Percentiles rank a stretch among this genome's conserved stretches.
Conservation (phyloP, 2,113 vertebrate genomes). For the Tachysurus vachellii region DNA sequence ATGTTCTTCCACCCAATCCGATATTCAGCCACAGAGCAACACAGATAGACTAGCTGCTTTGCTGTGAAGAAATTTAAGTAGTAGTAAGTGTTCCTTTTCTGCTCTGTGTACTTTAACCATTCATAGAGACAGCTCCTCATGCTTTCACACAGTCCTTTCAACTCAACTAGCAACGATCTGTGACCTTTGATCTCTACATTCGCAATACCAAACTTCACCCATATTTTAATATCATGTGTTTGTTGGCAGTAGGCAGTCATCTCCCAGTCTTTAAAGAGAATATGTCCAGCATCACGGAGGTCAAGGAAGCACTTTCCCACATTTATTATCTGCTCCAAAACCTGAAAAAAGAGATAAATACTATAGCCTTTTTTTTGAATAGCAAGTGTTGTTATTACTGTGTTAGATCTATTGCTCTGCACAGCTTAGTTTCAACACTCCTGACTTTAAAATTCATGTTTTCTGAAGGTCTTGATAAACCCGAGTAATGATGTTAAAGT, state of each 20-base stretch:
- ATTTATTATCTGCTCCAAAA: slow-evolving; percentile 47
- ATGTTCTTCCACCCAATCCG: slow-evolving; percentile 6
- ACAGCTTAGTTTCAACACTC: neutral
- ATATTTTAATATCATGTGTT: neutral
- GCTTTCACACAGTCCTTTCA: slow-evolving; percentile 69
- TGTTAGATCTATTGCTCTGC: neutral
- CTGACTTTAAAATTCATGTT: neutral
- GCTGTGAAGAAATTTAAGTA: slow-evolving; percentile 79
- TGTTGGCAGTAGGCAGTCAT: slow-evolving; percentile 66
- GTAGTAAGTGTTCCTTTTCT: slow-evolving; percentile 68
- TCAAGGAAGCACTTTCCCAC: slow-evolving; percentile 66
- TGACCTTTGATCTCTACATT: slow-evolving; percentile 55
- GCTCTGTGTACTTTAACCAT: slow-evolving; percentile 70
- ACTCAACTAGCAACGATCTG: slow-evolving; percentile 58
- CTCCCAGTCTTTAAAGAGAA: slow-evolving; percentile 76
- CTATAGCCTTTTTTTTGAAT: neutral
- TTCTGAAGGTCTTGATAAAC: too few species aligned
- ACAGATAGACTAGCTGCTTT: slow-evolving; percentile 78
- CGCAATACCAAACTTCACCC: slow-evolving; percentile 56
- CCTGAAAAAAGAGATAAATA: slow-evolving; percentile 32
- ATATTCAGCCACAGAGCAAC: slow-evolving; percentile 61
- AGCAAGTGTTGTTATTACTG: neutral
- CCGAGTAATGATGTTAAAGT: too few species aligned
- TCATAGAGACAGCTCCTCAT: slow-evolving; percentile 72
- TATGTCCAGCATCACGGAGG: slow-evolving; percentile 74